phyloP scores from a whole-genome alignment of 2,888 invertebrate species.

The Ophion costatus region DNA sequence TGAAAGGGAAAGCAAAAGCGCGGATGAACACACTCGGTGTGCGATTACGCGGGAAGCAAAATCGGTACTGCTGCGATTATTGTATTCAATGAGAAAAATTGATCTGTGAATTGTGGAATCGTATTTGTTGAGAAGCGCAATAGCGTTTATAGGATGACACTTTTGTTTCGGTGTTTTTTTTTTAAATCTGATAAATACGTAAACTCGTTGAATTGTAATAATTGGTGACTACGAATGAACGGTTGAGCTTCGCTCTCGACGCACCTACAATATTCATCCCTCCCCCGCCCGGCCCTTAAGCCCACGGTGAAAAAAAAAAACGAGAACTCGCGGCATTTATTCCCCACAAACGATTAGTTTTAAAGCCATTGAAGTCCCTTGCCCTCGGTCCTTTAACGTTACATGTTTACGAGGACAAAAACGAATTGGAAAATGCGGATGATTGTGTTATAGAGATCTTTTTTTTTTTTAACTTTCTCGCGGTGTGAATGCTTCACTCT shows the following conservation, averaged over 20 bases:
- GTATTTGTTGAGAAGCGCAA: not conserved
- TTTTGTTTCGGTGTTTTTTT: conserved; percentile 32
- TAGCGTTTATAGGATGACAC: conserved; percentile 7
- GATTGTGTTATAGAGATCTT: conserved; percentile 44
- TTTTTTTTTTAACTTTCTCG: conserved; percentile 27
- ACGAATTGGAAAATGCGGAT: conserved; percentile 44
- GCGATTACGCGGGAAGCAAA: conserved; percentile 11
- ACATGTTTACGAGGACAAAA: conserved; percentile 38
- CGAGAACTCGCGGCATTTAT: conserved; percentile 52
- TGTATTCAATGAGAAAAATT: conserved; percentile 40
- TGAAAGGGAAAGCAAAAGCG: conserved; percentile 8
- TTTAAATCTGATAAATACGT: conserved; percentile 37
- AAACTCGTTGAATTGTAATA: conserved; percentile 39
- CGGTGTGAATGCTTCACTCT: conserved; percentile 33
- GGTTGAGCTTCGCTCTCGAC: conserved; percentile 40
- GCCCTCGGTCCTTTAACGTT: conserved; percentile 35
- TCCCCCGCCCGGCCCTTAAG: not conserved
- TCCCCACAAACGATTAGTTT: conserved; percentile 52
- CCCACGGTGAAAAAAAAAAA: conserved; percentile 8
- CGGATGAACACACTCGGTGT: conserved; percentile 16
- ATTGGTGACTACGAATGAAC: conserved; percentile 27
- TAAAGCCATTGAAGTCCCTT: conserved; percentile 47
- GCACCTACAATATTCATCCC: conserved; percentile 36
- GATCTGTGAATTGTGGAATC: conserved; percentile 30
- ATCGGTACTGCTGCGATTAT: conserved; percentile 47